Evolutionary conservation across 2,888 invertebrate genomes (phyloP), one percentile per base, ranked within the genome.

Genomic region (Globia sparganii): DNA sequence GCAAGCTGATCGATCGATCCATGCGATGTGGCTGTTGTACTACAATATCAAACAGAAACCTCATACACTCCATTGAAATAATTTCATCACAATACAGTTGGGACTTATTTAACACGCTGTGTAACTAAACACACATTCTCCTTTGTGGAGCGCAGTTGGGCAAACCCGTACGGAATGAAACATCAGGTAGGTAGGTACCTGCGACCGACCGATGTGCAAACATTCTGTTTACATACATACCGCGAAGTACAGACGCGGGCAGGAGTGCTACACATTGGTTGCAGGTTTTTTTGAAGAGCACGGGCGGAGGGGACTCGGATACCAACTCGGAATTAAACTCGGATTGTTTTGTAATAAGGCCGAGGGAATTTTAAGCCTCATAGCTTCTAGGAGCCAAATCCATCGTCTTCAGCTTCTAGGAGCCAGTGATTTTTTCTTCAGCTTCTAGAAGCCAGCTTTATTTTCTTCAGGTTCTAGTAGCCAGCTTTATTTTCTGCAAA

Each of bases 191-290:
- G 87, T 87, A 80, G 67, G 78, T 86, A 84, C 80, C 88, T 82
- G 83, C 86, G 85, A 85, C 78, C 81, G 81, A 84, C 85, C 83
- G 82, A 86, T 81, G 90, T 81, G 82, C 90, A 89, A 86, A 89
- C 88, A 88, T 75, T 77, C 71, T 85, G 87, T 88, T 86, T 88
- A 85, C 87, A 80, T 81, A 81, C 79, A 86, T 87, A 88, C 88
- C 83, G 79, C 78, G 74, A 78, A 75, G 85, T 88, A 90, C 83
- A 71, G 78, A 0, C 72, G 65, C 0, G 53, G 0, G 76, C 73
- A 68, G 43, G 31, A 78, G 78, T 80, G 75, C 11, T 77, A 61
- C 28, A 73, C 37, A 43, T 66, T 68, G 28, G 31, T 18, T 11
- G 0, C 5, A 25, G 37, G 5, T 4, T 46, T 34, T 46, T 46